Evolutionary conservation across 2,113 vertebrate genomes (phyloP).

Genomic region (Phoxinus phoxinus): DNA sequence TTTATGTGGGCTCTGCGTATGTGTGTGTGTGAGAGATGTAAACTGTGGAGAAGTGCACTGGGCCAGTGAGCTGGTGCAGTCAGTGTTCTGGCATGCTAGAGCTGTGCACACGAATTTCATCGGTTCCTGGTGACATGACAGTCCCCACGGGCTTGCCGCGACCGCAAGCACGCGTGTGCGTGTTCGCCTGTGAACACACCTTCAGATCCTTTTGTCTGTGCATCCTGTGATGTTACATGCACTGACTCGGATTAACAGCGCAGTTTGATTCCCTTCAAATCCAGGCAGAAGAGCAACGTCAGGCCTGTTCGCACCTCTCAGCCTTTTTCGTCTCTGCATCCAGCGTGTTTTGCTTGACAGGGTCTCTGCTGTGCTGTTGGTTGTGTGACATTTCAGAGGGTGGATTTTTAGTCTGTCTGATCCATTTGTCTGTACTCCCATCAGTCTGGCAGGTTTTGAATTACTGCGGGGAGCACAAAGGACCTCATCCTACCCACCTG

Average conservation of each 20-base stretch:
- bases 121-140: not conserved
- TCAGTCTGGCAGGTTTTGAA: conserved; percentile 47
- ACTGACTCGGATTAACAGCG: conserved; percentile 39
- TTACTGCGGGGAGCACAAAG: conserved; percentile 44
- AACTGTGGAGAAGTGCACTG: conserved; percentile 4
- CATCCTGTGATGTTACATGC: conserved; percentile 39
- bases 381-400: conserved; percentile 49
- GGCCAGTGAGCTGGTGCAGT: conserved; percentile 29
- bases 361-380: conserved; percentile 41
- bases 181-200: conserved; percentile 7
- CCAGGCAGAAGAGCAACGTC: conserved; percentile 43
- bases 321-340: conserved; percentile 28
- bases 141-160: not conserved
- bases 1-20: not conserved
- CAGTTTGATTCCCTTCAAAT: conserved; percentile 32
- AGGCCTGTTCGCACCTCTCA: conserved; percentile 39
- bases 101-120: conserved; percentile 29
- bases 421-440: conserved; percentile 42
- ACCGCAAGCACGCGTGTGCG: not conserved
- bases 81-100: conserved; percentile 24
- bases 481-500: conserved; percentile 43
- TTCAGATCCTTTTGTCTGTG: conserved; percentile 13
- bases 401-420: conserved; percentile 42
- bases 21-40: conserved; percentile 4
- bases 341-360: conserved; percentile 43